phyloP scores from a whole-genome alignment of 2,113 vertebrate genomes.

The Empidonax alnorum region DNA sequence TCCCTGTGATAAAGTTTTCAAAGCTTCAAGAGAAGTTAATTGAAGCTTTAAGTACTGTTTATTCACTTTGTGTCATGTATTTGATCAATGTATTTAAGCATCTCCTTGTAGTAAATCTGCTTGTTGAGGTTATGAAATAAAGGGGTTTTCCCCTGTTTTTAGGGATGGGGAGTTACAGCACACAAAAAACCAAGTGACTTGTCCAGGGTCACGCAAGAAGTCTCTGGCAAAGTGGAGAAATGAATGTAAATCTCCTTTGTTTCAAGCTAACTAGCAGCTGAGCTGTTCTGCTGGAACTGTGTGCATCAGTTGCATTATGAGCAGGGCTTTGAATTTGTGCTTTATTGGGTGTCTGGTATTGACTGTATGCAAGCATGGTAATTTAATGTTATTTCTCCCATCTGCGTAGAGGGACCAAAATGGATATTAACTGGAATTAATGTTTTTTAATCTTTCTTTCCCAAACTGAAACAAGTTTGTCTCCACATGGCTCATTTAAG shows the following conservation, averaged over 20 bases:
- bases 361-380: slow-evolving; percentile 41
- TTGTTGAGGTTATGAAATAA: background rate
- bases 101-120: background rate
- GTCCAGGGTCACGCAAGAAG: background rate
- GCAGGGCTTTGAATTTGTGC: slow-evolving; percentile 26
- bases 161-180: background rate
- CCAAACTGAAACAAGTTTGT: slow-evolving; percentile 23
- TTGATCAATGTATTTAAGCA: background rate
- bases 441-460: slow-evolving; percentile 32
- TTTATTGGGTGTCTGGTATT: slow-evolving; percentile 40
- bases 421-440: slow-evolving; percentile 53
- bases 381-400: slow-evolving; percentile 41
- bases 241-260: slow-evolving; percentile 36
- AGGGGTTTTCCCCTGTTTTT: background rate
- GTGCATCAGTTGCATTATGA: background rate
- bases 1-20: background rate
- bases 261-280: background rate
- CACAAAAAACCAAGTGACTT: background rate
- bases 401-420: slow-evolving; percentile 16
- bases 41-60: background rate
- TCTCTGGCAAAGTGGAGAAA: slow-evolving; percentile 13
- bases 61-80: background rate
- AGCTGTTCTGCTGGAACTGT: background rate
- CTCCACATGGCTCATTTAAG: slow-evolving; percentile 23
- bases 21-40: background rate